Base-by-base conservation (phyloP, 2,888 invertebrate species). In the Meta bourneti region DNA sequence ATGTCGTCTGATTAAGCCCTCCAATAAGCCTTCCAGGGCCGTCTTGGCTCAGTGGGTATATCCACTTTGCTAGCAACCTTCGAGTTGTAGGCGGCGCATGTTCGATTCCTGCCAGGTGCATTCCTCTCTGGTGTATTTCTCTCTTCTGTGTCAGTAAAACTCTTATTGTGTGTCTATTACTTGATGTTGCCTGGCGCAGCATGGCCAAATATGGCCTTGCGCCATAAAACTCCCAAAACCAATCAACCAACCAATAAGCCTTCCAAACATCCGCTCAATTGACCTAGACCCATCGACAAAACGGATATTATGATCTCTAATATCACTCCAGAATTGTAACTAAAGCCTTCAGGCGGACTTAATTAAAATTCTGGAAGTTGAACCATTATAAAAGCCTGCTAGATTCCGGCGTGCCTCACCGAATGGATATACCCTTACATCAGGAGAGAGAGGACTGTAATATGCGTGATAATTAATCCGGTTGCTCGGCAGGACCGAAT, bases 331-430 rank as follows among this genome's bases (percentile, higher is more conserved):
- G 75, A 87, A 80, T 72, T 70, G 79, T 19, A 72, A 74, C 72
- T 54, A 87, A 72, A 80, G 80, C 79, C 52, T 16, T 52, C 52
- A 70, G 48, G 72, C 78, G 79, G 72, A 87, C 74, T 87, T 87
- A 87, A 87, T 87, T 87, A 87, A 87, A 87, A 87, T 87, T 87
- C 54, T 72, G 72, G 87, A 72, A 79, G 79, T 72, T 79, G 87
- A 87, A 72, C 70, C 72, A 87, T 87, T 87, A 80, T 52, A 87
- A 80, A 87, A 87, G 87, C 87, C 13, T 80, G 54, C 70, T 9
- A 72, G 79, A 80, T 80, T 80, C 87, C 54, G 51, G 48, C 16
- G 51, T 70, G n/a, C 85, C 11, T 9, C 70, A 19, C 8, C 16
- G 84, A 61, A 48, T 61, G 13, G 54, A n/a, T 52, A 19, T 19